phyloP scores from a whole-genome alignment of 2,888 invertebrate species.

The Dysmachus trigonus region DNA sequence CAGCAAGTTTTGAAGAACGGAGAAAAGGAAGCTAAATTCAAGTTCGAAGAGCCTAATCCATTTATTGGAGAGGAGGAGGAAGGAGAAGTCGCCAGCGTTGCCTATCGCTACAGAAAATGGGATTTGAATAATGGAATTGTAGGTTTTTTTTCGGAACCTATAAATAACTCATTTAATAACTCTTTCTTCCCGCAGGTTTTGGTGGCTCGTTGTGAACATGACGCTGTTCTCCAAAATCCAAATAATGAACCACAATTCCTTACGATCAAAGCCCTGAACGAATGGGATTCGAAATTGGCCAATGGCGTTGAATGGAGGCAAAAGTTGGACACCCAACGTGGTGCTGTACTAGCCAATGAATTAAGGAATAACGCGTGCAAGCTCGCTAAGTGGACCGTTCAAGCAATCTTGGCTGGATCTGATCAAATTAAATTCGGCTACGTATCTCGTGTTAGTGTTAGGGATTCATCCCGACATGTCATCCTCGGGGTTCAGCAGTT shows the following conservation, averaged over 20 bases:
- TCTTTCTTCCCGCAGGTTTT: constrained; percentile 68
- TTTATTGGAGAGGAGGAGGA: constrained; percentile 93
- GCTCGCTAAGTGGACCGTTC: constrained; percentile 98
- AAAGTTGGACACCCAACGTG: constrained; percentile 96
- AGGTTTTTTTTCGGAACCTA: constrained; percentile 57
- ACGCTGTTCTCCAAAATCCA: constrained; percentile 89
- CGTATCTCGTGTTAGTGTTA: constrained; percentile 93
- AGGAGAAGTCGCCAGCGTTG: constrained; percentile 92
- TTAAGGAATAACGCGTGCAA: constrained; percentile 99
- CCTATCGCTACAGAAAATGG: constrained; percentile 97
- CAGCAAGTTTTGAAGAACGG: constrained; percentile 87
- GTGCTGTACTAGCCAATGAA: constrained; percentile 98
- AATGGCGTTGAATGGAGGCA: constrained; percentile 99
- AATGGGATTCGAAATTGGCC: constrained; percentile 97
- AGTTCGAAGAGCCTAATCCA: constrained; percentile 91
- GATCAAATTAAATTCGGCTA: constrained; percentile 99
- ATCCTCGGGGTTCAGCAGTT: constrained; percentile 98
- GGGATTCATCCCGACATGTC: constrained; percentile 95
- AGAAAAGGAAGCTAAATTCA: constrained; percentile 80
- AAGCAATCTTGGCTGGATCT: constrained; percentile 92
- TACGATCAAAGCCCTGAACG: constrained; percentile 96
- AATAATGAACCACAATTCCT: constrained; percentile 91
- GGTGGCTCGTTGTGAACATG: constrained; percentile 95
- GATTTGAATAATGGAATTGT: constrained; percentile 92
- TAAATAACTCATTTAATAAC: background rate